phyloP scores from a whole-genome alignment of 2,113 vertebrate genomes.

The Xenopus borealis region DNA sequence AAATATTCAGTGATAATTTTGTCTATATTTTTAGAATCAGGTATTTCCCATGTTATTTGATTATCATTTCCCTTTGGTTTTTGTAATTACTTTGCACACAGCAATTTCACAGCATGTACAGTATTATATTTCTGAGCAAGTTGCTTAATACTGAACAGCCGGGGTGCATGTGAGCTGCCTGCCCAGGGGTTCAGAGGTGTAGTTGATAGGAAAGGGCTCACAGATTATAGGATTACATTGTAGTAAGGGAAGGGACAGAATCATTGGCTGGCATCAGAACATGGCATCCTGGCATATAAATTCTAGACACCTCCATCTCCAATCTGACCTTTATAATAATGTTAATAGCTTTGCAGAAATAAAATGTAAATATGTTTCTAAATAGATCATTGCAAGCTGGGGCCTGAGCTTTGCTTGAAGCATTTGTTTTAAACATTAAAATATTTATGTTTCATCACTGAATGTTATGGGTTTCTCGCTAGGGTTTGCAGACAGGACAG shows the following conservation, averaged over 20 bases:
- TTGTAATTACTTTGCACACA: too few relatives aligned
- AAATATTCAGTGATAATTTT: too few relatives aligned
- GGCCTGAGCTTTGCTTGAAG: conserved; percentile 47
- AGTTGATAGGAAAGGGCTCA: too few relatives aligned
- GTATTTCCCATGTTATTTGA: too few relatives aligned
- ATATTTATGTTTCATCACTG: conserved; percentile 62
- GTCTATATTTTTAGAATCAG: too few relatives aligned
- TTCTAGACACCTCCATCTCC: conserved; percentile 58
- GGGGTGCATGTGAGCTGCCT: too few relatives aligned
- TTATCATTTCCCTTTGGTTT: too few relatives aligned
- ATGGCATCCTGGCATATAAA: conserved; percentile 54
- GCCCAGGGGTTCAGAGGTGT: too few relatives aligned
- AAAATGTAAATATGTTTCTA: conserved; percentile 66
- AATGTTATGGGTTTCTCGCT: conserved; percentile 61
- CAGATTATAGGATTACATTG: conserved; percentile 34
- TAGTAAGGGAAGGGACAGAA: conserved; percentile 46
- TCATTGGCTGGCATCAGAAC: conserved; percentile 55
- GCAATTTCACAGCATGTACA: too few relatives aligned
- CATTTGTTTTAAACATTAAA: conserved; percentile 61
- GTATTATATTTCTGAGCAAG: too few relatives aligned
- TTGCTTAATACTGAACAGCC: too few relatives aligned
- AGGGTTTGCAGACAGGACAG: conserved; percentile 55
- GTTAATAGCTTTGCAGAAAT: conserved; percentile 65
- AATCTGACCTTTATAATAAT: conserved; percentile 63
- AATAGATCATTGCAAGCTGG: conserved; percentile 58